Base-by-base conservation (phyloP, 2,888 invertebrate species). In the Pediacus dermestoides region DNA sequence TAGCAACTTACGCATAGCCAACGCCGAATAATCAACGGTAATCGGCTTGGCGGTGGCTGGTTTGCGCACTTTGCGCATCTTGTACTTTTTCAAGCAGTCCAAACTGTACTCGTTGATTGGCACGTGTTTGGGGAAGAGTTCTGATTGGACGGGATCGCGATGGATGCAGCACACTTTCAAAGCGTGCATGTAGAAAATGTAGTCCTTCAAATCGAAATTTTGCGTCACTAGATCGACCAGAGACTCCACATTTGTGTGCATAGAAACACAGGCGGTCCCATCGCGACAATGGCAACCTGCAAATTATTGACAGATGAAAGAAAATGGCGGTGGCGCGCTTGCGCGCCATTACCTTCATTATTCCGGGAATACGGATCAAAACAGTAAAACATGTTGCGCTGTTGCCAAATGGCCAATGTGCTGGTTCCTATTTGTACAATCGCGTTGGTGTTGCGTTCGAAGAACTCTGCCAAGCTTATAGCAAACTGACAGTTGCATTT, bases 281-380 rank as follows among this genome's bases (percentile, higher is more conserved):
- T 74, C 73, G 40, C 74, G 61, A 1, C 76, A 69, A 14, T 74
- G 68, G 23, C 61, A 52, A 6, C 60, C 57, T 54, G 18, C n/a
- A 30, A 8, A 28, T 4, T 4, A 25, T 10, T n/a, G 9, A 10
- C 9, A 7, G 4, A 7, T 8, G 26, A 7, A 4, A 25, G 8
- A 8, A 4, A 25, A n/a, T n/a, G 26, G 26, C 4, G 8, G 4
- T 6, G 4, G 4, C 10, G 4, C 9, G 9, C 4, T 18, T 9
- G 7, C 2, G 11, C 15, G 18, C 8, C 15, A 18, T 35, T 46
- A 0, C 80, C 82, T 28, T 78, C 76, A 4, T 61, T 68, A 7
- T 77, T 76, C 1, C 82, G 71, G 2, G 80, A 74, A 50, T 82
- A 82, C 0, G 81, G 79, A 65, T 82, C 82, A 44, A 81, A 81